Evolutionary conservation across 1,140 invertebrate genomes (phyloP), one percentile per base, ranked within the genome.

Genomic region (Plodia interpunctella): DNA sequence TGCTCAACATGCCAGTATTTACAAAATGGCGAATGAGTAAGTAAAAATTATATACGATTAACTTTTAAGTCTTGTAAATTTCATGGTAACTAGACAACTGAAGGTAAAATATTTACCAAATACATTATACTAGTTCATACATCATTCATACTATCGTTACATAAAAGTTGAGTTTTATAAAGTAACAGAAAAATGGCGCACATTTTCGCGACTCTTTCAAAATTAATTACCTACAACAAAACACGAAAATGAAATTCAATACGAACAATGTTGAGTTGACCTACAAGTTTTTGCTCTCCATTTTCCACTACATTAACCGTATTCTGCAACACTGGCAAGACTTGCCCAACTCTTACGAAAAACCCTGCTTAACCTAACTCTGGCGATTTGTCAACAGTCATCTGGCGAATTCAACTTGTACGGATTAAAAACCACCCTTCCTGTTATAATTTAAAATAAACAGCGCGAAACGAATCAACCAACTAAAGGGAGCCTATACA

Each of bases 381-480:
- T 18, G 6, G n/a, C 49, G 28, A 56, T 56, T 61, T 57, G 44
- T 61, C 52, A 19, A 28, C 18, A 55, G 55, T 63, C 59, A 65
- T 67, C 65, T 71, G 62, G 32, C 53, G 19, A 44, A 44, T 38
- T 53, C 32, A 19, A 20, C 55, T 44, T 50, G 56, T 50, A 56
- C 65, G 65, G 63, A 72, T 75, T 75, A 76, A 70, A 76, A 64
- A 60, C 60, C 70, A 70, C 66, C 62, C 74, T 66, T 66, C 61
- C 62, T 63, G 73, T 74, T 75, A 83, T 88, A 86, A 86, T 86
- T 86, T 82, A 83, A 82, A 88, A 76, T 83, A 84, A 88, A 88
- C 81, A 78, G 83, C 74, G 81, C 83, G 83, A 70, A 75, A 74
- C 85, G 83, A 85, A 88, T 88, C 76, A 75, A 52, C 75, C 70